Base-by-base conservation (phyloP, 2,797 vertebrate genomes). In the Anguilla megastoma region DNA sequence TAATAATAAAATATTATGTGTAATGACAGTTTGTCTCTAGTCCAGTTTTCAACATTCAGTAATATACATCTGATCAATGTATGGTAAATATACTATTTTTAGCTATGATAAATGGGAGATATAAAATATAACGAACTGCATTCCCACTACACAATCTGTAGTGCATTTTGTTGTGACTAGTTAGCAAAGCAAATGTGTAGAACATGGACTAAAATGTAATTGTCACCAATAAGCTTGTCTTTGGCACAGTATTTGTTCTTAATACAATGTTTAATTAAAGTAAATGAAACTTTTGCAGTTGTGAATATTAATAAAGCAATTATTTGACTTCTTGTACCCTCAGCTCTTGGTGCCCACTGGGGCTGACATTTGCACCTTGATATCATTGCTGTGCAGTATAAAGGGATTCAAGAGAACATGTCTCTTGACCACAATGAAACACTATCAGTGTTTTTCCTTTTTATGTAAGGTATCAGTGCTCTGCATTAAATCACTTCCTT, bases 11-110 rank as follows among this genome's bases (percentile, higher is more conserved):
- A 36, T 36, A 36, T 36, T 36, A 36, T 45, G 41, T 45, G 16
- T 36, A 16, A 41, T 6, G 6, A 21, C 14, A 80, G 18, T 10
- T 82, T 50, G 45, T 3, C 36, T 24, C 6, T 63, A 85, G 30
- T 85, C 84, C 84, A 60, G n/a, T 41, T 60, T 41, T 30, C 30
- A 66, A 58, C 21, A 85, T 63, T 85, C 33, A 24, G n/a, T 85
- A 7, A 63, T 60, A 18, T 33, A 6, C 10, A 24, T 69, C 63
- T 52, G 50, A 52, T 52, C 0, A 52, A 52, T 52, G 50, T 45
- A 45, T 45, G 41, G 41, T 52, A 52, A 52, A 52, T 52, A 52
- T 52, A 52, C 50, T 52, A 12, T 2, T 52, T 52, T 52, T 52
- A 12, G 10, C 7, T 52, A 12, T 52, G 9, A 52, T 52, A 52